phyloP scores from a whole-genome alignment of 2,888 invertebrate genomes.

The Meliscaeva auricollis region DNA sequence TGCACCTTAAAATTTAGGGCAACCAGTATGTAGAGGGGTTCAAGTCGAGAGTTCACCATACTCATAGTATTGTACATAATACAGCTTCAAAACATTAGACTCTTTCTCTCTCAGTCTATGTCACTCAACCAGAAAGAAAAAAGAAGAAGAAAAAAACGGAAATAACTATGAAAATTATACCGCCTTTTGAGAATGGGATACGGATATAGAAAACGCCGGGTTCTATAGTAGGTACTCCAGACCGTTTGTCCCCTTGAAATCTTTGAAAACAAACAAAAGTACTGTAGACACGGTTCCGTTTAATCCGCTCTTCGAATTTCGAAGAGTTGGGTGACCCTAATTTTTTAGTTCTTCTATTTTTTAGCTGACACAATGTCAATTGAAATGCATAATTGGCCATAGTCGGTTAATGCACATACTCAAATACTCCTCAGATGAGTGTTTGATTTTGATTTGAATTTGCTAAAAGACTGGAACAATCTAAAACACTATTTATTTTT shows the following conservation, averaged over 20 bases:
- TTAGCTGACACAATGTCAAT: conserved; percentile 37
- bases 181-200: conserved; percentile 53
- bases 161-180: conserved; percentile 68
- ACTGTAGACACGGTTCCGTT: conserved; percentile 14
- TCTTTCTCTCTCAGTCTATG: conserved; percentile 30
- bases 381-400: conserved; percentile 50
- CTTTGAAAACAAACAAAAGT: conserved; percentile 51
- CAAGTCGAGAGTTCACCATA: conserved; percentile 37
- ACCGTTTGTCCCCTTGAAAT: conserved; percentile 34
- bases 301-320: not conserved
- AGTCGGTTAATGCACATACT: not conserved
- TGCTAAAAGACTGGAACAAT: not conserved
- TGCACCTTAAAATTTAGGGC: conserved; percentile 59
- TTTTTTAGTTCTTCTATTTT: conserved; percentile 30
- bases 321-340: conserved; percentile 44
- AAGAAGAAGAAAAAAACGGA: conserved; percentile 21
- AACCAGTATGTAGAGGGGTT: conserved; percentile 42
- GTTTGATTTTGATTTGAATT: conserved; percentile 28
- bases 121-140: conserved; percentile 60
- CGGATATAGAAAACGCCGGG: conserved; percentile 14
- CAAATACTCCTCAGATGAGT: not conserved
- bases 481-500: no score
- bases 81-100: conserved; percentile 34
- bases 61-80: conserved; percentile 5
- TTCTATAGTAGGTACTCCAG: not conserved